Base-by-base conservation (phyloP, 1,140 invertebrate species). In the Plutomurus gul region DNA sequence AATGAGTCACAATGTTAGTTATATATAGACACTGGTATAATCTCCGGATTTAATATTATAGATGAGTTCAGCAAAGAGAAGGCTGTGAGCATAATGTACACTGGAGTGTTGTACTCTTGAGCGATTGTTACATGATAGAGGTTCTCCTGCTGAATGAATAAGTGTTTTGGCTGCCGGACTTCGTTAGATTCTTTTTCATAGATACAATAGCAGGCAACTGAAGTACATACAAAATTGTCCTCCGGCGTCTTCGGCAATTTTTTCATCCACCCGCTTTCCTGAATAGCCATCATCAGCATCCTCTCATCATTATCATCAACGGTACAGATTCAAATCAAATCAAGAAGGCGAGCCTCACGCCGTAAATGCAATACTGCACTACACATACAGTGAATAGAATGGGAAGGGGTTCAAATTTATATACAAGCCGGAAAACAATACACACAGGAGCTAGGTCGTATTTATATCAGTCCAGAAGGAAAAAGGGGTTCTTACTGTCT, bases 281-380 rank as follows among this genome's bases (percentile, higher is more conserved):
- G 56, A 65, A 65, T 65, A 65, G 56, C 56, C 56, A 65, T 65
- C 56, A 65, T 65, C 56, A 65, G 25, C 27, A 36, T 65, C 56
- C 51, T 43, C n/a, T n/a, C 56, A 30, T 27, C 56, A 65, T 65
- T 65, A 65, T 33, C 25, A 36, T 65, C 56, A 65, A n/a, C 56
- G 36, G 36, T 65, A 33, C 30, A 65, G 56, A 65, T 65, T 65
- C 56, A 65, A 65, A 65, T 65, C 56, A 65, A 65, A 65, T 65
- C 30, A 65, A 65, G 56, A 65, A 65, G 56, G 25, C 30, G 16
- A 33, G 25, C 27, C 11, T 33, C n/a, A 65, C 27, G 56, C 27
- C 36, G 56, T 33, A 65, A 65, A 33, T 16, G 30, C 56, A 65
- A 33, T 60, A 16, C 51, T 4, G 4, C n/a, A n/a, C n/a, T n/a